These are phyloP conservation scores for Steatocranus sp. DNA, from an alignment of 2,797 vertebrate species.

Conservation along the genomic window DNA sequence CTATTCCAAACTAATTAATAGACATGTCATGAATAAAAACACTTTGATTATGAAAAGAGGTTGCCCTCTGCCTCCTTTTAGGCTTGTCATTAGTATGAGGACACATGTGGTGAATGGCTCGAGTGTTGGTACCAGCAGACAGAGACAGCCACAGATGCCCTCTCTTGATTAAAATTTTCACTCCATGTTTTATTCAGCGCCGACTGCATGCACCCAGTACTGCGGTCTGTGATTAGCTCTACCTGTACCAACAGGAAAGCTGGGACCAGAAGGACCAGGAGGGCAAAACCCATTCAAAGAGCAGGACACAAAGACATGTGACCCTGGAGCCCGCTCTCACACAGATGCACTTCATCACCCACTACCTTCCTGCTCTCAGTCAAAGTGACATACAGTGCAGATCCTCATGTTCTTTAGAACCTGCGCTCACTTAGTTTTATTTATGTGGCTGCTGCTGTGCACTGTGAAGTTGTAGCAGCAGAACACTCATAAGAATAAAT, in stretches of 20 bases:
- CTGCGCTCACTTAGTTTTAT: not conserved
- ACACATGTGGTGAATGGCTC: conserved; percentile 70
- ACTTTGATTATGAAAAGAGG: conserved; percentile 72
- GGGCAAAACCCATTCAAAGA: conserved; percentile 51
- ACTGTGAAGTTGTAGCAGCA: not conserved
- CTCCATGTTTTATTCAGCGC: conserved; percentile 72
- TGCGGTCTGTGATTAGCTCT: conserved; percentile 63
- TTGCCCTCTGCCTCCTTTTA: conserved; percentile 69
- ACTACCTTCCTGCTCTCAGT: conserved; percentile 20
- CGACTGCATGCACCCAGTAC: conserved; percentile 37
- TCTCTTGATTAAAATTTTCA: conserved; percentile 62
- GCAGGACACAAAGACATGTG: conserved; percentile 46
- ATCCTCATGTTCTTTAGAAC: not conserved
- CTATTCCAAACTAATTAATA: conserved; percentile 76
- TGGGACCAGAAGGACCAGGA: conserved; percentile 19
- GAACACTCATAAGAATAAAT: not conserved
- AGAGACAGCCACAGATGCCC: conserved; percentile 63
- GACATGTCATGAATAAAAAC: conserved; percentile 76
- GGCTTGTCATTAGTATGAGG: conserved; percentile 72
- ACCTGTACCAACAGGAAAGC: conserved; percentile 56
- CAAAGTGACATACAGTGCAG: conserved; percentile 29
- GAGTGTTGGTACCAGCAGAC: conserved; percentile 57
- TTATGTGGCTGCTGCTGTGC: not conserved
- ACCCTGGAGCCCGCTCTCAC: conserved; percentile 35
- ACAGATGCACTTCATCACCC: conserved; percentile 42